Evolutionary conservation across 2,888 invertebrate species (phyloP).

Genomic region (Alloplasta piceator): DNA sequence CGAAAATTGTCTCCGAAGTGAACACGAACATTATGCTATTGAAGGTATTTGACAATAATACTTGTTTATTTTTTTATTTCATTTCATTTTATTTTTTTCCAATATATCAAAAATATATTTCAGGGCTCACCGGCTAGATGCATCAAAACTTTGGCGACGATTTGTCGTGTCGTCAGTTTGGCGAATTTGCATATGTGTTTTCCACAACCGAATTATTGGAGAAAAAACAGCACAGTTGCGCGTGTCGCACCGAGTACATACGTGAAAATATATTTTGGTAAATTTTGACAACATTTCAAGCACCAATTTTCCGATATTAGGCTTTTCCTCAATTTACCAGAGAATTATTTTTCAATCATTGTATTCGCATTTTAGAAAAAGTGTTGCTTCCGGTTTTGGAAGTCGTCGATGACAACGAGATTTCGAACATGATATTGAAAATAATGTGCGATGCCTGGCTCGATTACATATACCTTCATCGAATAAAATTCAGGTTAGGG

Average conservation of each 20-base stretch:
- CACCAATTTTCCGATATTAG: neutral
- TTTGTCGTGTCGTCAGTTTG: conserved; percentile 90
- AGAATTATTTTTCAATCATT: neutral
- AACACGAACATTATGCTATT: conserved; percentile 90
- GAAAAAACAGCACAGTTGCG: conserved; percentile 81
- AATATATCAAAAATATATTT: conserved; percentile 50
- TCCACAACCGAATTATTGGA: conserved; percentile 89
- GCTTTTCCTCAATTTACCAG: neutral
- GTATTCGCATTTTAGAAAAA: conserved; percentile 85
- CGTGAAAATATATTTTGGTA: conserved; percentile 90
- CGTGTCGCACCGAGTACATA: conserved; percentile 86
- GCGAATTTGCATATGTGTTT: conserved; percentile 93
- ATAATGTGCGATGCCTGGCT: conserved; percentile 95
- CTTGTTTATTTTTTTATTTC: no score
- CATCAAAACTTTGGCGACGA: conserved; percentile 88
- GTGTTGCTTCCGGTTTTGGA: conserved; percentile 91
- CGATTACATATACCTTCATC: conserved; percentile 92
- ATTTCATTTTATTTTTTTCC: no score
- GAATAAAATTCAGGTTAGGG: conserved; percentile 89
- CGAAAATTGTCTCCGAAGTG: conserved; percentile 92
- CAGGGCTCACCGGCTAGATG: conserved; percentile 90
- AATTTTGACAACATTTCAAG: conserved; percentile 1
- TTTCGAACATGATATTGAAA: conserved; percentile 90
- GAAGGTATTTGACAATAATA: conserved; percentile 84
- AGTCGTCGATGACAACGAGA: conserved; percentile 89